phyloP scores from a whole-genome alignment of 2,888 invertebrate species.

The Microdon myrmicae region DNA sequence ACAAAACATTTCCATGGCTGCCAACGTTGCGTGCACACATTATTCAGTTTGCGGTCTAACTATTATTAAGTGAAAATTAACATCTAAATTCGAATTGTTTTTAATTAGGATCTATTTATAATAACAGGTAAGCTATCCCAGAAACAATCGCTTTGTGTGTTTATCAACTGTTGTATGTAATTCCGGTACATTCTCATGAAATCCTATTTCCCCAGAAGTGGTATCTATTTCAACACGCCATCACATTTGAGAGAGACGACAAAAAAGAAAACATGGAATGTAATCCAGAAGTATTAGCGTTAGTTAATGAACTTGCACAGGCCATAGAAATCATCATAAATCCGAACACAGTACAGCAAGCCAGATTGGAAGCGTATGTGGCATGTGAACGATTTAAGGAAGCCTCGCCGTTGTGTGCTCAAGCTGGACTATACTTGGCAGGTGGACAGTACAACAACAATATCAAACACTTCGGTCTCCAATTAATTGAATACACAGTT shows the following conservation, averaged over 20 bases:
- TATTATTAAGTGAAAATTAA: constrained; percentile 25
- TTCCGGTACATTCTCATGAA: no score
- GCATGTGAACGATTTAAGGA: constrained; percentile 77
- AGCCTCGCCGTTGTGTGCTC: constrained; percentile 86
- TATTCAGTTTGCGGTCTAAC: constrained; percentile 45
- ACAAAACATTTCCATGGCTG: constrained; percentile 46
- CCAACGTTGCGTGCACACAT: constrained; percentile 49
- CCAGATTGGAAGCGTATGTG: constrained; percentile 83
- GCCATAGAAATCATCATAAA: constrained; percentile 87
- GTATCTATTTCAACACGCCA: constrained; percentile 35
- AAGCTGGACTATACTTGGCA: constrained; percentile 84
- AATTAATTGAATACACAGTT: constrained; percentile 91
- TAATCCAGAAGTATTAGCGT: constrained; percentile 61
- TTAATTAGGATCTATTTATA: constrained; percentile 34
- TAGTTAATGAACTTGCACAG: constrained; percentile 80
- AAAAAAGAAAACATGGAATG: constrained; percentile 58
- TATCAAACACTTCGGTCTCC: constrained; percentile 90
- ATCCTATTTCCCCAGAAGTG: constrained; percentile 24
- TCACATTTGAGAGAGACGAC: no score
- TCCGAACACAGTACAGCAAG: constrained; percentile 79
- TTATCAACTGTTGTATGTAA: constrained; percentile 6
- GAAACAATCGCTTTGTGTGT: no score
- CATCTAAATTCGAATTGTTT: constrained; percentile 44
- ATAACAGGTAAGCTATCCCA: constrained; percentile 37
- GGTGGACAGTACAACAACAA: constrained; percentile 80